phyloP scores from a whole-genome alignment of 2,888 invertebrate genomes.

The Ectropis crepuscularia region DNA sequence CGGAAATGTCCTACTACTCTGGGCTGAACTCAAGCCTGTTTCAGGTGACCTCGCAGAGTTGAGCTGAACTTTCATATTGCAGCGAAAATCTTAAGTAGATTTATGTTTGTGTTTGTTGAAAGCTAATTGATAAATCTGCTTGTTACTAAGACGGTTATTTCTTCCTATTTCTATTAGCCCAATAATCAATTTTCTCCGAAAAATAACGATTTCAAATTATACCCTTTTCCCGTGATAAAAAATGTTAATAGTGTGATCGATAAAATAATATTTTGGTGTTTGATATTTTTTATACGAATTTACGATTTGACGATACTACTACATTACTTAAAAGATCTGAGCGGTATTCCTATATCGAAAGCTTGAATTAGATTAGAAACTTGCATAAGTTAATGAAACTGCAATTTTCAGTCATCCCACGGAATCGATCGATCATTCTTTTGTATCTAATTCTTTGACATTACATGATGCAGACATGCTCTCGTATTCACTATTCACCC shows the following conservation, averaged over 20 bases:
- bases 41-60: constrained; percentile 4
- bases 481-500: constrained; percentile 45
- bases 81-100: too few relatives aligned
- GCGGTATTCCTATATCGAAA: too few relatives aligned
- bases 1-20: constrained; percentile 14
- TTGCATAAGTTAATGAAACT: constrained; percentile 25
- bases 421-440: constrained; percentile 58
- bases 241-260: too few relatives aligned
- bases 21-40: constrained; percentile 11
- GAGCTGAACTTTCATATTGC: constrained; percentile 3
- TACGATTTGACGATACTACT: too few relatives aligned
- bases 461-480: constrained; percentile 48
- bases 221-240: too few relatives aligned
- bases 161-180: not conserved
- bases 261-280: too few relatives aligned
- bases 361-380: not conserved
- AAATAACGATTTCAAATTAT: too few relatives aligned
- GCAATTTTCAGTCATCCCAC: constrained; percentile 28
- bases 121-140: too few relatives aligned
- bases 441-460: constrained; percentile 46
- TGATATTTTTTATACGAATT: too few relatives aligned
- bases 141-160: not conserved
- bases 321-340: too few relatives aligned
- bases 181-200: too few relatives aligned
- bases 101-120: too few relatives aligned